Evolutionary conservation across 2,113 vertebrate species (phyloP), one percentile per base, ranked within the genome.

Genomic region (Eira barbara): DNA sequence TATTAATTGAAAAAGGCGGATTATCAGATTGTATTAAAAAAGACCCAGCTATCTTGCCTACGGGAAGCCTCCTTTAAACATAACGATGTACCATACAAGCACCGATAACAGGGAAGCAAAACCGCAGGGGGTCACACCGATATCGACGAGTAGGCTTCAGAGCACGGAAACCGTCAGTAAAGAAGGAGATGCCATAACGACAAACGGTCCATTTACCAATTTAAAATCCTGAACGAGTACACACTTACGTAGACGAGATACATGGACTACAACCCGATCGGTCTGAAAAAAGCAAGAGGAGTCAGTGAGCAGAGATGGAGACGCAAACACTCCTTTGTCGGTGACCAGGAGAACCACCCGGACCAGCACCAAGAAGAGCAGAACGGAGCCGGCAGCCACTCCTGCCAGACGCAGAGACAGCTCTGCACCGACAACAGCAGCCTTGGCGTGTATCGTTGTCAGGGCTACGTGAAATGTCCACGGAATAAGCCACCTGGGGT

Each of bases 341-440:
- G 55, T 12, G 7, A 61, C 25, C 0, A 5, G 36, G 21, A 25
- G 71, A 25, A 12, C n/a, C 65, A n/a, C 65, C 7, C 2, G 65
- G 15, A 18, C 6, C 9, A 25, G 20, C 36, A 3, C 71, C 71
- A 31, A 13, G 63, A 39, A 11, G 21, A 25, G 36, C 36, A 73
- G 69, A 21, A 4, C 9, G 0, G n/a, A 21, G 0, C 1, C 10
- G 2, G 10, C 36, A 1, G 71, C 36, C 3, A 36, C 36, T 0
- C 20, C n/a, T 23, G 4, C 5, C 17, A 3, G 69, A 39, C 36
- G 0, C 1, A 36, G n/a, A 36, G 8, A 23, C 4, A 12, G 11
- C 27, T 14, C 63, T 3, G 29, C 6, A 31, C 63, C 29, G 6
- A 31, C 29, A 5, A 6, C 12, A 15, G 63, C 29, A 15, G 29